Percentiles rank a stretch among this genome's conserved stretches.
phyloP scores from a whole-genome alignment of 1,140 invertebrate species.

The Uloborus diversus region DNA sequence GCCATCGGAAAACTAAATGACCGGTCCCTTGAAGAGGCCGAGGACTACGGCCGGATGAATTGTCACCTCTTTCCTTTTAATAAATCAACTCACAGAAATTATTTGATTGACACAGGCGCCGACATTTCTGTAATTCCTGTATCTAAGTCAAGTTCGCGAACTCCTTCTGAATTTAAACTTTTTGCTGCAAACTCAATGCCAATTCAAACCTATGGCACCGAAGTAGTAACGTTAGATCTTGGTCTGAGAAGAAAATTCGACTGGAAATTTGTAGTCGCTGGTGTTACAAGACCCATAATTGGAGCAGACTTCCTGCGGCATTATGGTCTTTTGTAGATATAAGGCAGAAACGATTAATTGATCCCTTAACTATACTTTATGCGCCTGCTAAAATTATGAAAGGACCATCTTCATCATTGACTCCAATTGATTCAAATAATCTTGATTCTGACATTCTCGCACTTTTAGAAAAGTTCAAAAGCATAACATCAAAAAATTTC shows the following conservation, averaged over 20 bases:
- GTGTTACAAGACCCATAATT: slow-evolving; percentile 31
- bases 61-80: not conserved
- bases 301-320: slow-evolving; percentile 38
- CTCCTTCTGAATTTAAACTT: not conserved
- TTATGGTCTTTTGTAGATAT: slow-evolving; percentile 29
- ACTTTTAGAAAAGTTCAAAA: too few species aligned
- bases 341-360: slow-evolving; percentile 2
- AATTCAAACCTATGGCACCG: slow-evolving; percentile 26
- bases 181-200: slow-evolving; percentile 23
- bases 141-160: rapidly evolving
- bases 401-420: too few species aligned
- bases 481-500: too few species aligned
- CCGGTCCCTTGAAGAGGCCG: not conserved
- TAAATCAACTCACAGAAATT: not conserved
- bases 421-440: too few species aligned
- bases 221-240: slow-evolving; percentile 11
- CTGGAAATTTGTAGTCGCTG: slow-evolving; percentile 10
- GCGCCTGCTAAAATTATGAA: not conserved
- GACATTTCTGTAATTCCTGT: slow-evolving; percentile 9
- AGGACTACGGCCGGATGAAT: not conserved
- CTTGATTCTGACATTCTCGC: too few species aligned
- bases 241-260: slow-evolving; percentile 5
- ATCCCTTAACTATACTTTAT: not conserved
- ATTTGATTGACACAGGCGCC: slow-evolving; percentile 27
- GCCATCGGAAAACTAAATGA: not conserved